A percentile compares a stretch with the other conserved stretches of the same genome.
Evolutionary conservation across 2,113 vertebrate genomes (phyloP).

Genomic region (Pyxicephalus adspersus): DNA sequence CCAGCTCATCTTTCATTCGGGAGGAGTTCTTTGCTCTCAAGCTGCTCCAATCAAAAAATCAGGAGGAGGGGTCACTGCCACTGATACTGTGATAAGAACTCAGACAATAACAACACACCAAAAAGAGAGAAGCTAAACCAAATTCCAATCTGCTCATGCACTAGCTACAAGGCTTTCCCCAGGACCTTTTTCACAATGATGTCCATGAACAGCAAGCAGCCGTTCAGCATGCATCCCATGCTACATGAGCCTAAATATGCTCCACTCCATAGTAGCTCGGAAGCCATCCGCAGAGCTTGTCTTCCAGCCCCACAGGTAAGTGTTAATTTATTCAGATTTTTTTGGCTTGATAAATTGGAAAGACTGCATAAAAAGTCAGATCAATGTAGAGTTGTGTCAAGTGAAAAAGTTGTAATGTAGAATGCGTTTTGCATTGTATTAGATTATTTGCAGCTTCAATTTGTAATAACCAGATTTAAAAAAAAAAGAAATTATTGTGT

Average conservation of each 20-base stretch:
- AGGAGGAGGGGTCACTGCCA: constrained; percentile 59
- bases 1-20: constrained; percentile 36
- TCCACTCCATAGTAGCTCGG: constrained; percentile 86
- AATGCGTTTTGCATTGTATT: too few relatives aligned
- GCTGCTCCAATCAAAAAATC: constrained; percentile 52
- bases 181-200: constrained; percentile 76
- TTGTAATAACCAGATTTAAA: too few relatives aligned
- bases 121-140: constrained; percentile 64
- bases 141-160: constrained; percentile 57
- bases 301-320: constrained; percentile 87
- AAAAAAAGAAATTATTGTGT: too few relatives aligned
- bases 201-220: constrained; percentile 96
- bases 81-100: constrained; percentile 60
- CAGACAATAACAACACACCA: constrained; percentile 67
- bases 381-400: not conserved
- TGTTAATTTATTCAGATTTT: not conserved
- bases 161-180: constrained; percentile 59
- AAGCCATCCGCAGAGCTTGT: constrained; percentile 88
- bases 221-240: constrained; percentile 91
- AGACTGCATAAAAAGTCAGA: not conserved
- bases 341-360: too few relatives aligned
- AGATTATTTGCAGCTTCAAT: too few relatives aligned
- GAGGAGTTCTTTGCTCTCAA: constrained; percentile 47
- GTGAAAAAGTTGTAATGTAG: not conserved
- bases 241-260: constrained; percentile 90